phyloP scores from a whole-genome alignment of 2,797 vertebrate genomes.

The Sphenopsis melanotis region DNA sequence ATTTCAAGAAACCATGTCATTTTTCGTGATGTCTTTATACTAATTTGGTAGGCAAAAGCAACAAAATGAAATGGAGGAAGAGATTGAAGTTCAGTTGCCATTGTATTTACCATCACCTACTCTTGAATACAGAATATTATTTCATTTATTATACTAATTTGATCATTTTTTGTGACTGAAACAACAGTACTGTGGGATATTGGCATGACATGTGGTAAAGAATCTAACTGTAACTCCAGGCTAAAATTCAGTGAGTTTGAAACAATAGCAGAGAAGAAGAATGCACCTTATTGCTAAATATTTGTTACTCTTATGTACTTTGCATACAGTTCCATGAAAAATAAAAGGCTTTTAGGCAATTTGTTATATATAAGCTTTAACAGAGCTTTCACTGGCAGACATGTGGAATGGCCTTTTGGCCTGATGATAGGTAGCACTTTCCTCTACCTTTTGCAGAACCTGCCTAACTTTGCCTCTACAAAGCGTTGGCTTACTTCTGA shows the following conservation, averaged over 20 bases:
- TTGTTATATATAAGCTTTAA: neutral
- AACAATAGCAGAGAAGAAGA: neutral
- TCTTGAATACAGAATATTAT: neutral
- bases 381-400: neutral
- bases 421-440: neutral
- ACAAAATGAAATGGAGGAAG: neutral
- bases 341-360: neutral
- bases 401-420: neutral
- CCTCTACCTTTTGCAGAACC: neutral
- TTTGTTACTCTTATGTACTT: slow-evolving; percentile 10
- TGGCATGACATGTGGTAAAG: neutral
- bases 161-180: neutral
- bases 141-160: neutral
- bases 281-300: slow-evolving; percentile 1
- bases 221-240: neutral
- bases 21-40: neutral
- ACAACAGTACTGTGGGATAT: neutral
- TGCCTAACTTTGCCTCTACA: neutral
- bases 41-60: neutral
- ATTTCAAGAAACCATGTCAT: neutral
- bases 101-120: neutral
- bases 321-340: neutral
- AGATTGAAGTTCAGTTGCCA: neutral
- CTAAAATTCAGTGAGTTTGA: neutral
- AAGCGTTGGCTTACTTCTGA: neutral